These are phyloP conservation scores for Taphrorychus bicolor DNA, from an alignment of 2,888 invertebrate genomes.

Conservation along the genomic window DNA sequence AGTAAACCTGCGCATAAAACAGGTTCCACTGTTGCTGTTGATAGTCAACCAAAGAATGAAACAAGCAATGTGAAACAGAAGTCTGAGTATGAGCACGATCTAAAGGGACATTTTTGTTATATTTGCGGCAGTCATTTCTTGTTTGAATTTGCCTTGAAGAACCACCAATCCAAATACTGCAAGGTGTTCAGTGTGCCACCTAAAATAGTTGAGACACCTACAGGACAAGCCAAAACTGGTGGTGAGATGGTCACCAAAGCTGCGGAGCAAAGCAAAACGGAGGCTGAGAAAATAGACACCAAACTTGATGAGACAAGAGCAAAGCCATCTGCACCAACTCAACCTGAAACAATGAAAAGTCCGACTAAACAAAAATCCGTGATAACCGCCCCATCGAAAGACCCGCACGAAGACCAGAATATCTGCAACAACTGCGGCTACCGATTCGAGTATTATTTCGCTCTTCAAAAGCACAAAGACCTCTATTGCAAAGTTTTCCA, in stretches of 20 bases:
- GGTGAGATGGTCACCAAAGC: neutral
- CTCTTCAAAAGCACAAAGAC: neutral
- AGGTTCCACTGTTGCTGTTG: neutral
- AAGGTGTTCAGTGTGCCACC: neutral
- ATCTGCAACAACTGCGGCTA: slow-evolving; percentile 6
- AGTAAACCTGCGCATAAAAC: no score
- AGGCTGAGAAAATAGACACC: neutral
- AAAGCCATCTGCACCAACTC: neutral
- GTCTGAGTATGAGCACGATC: no score
- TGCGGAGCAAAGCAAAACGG: neutral
- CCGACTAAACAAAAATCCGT: neutral
- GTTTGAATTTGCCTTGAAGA: neutral
- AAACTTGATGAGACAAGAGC: neutral
- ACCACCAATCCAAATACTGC: neutral
- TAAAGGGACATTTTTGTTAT: neutral
- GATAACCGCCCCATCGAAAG: neutral
- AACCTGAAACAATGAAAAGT: no score
- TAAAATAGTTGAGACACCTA: no score
- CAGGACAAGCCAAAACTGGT: neutral
- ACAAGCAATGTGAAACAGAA: no score
- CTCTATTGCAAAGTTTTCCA: neutral
- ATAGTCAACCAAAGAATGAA: no score
- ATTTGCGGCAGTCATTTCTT: neutral
- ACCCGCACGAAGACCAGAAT: neutral
- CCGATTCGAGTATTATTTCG: slow-evolving; percentile 11